These are phyloP conservation scores for Platyura marginata DNA, from an alignment of 1,140 invertebrate genomes.

Conservation along the genomic window DNA sequence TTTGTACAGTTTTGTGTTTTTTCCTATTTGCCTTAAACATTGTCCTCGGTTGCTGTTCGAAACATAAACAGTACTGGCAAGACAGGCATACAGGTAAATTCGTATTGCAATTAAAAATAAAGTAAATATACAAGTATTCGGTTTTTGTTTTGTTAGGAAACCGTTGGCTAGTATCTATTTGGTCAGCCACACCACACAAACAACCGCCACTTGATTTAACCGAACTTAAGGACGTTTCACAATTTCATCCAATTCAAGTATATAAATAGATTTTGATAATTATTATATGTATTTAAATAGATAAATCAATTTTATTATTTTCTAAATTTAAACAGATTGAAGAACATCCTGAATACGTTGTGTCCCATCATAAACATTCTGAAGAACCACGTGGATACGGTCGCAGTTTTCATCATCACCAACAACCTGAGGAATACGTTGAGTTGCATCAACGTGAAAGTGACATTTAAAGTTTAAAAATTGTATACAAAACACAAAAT, in stretches of 20 bases:
- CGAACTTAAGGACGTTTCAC: conserved; percentile 39
- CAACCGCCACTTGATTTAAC: conserved; percentile 65
- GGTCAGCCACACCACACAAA: conserved; percentile 61
- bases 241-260: conserved; percentile 18
- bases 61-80: conserved; percentile 59
- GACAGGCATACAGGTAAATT: conserved; percentile 56
- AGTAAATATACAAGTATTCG: too few relatives aligned
- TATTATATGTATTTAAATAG: too few relatives aligned
- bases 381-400: conserved; percentile 13
- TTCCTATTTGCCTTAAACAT: conserved; percentile 54
- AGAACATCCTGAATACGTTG: conserved; percentile 5
- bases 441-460: conserved; percentile 64
- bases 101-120: too few relatives aligned
- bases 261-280: conserved; percentile 5
- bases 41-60: conserved; percentile 58
- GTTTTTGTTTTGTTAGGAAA: conserved; percentile 46
- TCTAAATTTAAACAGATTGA: too few relatives aligned
- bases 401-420: conserved; percentile 12
- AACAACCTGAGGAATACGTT: conserved; percentile 39
- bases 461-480: conserved; percentile 67
- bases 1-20: conserved; percentile 50
- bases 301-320: too few relatives aligned
- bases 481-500: conserved; percentile 28
- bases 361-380: conserved; percentile 20
- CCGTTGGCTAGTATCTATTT: conserved; percentile 63